Percentiles rank a stretch among this genome's conserved stretches.
Evolutionary conservation across 2,888 invertebrate genomes (phyloP).

Genomic region (Acleris emargana): DNA sequence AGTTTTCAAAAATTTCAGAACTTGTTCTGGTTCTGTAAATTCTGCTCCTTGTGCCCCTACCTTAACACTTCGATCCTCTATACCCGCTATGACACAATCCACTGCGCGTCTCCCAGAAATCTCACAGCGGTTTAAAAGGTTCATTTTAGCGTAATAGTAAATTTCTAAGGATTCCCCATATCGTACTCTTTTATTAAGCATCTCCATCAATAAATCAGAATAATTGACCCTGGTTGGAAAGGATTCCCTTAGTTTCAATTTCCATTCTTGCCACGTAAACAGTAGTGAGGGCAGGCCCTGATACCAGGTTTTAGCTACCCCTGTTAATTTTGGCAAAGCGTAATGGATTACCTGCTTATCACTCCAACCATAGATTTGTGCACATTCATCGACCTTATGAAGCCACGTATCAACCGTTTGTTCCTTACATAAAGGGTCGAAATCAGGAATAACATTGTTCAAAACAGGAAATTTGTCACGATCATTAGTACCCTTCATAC

Average conservation of each 20-base stretch:
- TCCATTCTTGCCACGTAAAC: constrained; percentile 12
- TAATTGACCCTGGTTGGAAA: constrained; percentile 19
- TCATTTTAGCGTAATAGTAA: constrained; percentile 18
- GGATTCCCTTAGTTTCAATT: constrained; percentile 8
- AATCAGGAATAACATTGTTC: constrained; percentile 12
- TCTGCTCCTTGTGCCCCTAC: too few relatives aligned
- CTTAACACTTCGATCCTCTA: too few relatives aligned
- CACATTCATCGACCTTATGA: constrained; percentile 14
- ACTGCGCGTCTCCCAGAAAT: neutral
- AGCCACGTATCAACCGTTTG: constrained; percentile 18
- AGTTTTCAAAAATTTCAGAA: too few relatives aligned
- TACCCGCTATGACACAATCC: too few relatives aligned
- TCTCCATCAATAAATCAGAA: constrained; percentile 1
- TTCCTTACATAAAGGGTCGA: constrained; percentile 10
- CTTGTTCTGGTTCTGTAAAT: too few relatives aligned
- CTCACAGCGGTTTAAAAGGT: constrained; percentile 14
- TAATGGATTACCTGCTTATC: constrained; percentile 12
- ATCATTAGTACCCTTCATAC: neutral
- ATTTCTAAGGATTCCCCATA: constrained; percentile 12
- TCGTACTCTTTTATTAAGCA: constrained; percentile 3
- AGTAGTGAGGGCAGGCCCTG: constrained; percentile 8
- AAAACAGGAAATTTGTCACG: constrained; percentile 1
- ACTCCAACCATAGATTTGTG: constrained; percentile 14
- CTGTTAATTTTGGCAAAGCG: constrained; percentile 12
- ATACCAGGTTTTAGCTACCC: constrained; percentile 19